Evolutionary conservation across 2,113 vertebrate species (phyloP), one percentile per base, ranked within the genome.

Genomic region (Vulpes ferrilata): DNA sequence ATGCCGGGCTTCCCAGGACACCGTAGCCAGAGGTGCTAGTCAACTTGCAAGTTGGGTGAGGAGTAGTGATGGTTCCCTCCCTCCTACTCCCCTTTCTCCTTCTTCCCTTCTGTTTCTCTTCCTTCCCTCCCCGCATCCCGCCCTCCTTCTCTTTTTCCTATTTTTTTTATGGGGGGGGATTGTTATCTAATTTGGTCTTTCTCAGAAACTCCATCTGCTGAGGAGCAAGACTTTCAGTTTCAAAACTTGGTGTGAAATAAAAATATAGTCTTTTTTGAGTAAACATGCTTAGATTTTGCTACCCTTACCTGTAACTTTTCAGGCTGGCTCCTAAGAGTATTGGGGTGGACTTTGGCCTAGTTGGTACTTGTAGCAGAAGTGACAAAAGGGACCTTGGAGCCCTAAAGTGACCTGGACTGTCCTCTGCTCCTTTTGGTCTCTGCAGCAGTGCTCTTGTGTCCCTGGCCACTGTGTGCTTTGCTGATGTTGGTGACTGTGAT

Each of bases 161-260:
- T 64, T n/a, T 69, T 64, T 25, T 2, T 11, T 69, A 35, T 35
- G 35, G 27, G 51, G 11, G 27, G 64, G 11, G 1, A 88, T 88
- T 32, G 55, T 60, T 51, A 81, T 74, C 76, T 79, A 88, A 80
- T 90, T 80, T 93, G 35, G 43, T 88, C 74, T 79, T 91, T 73
- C 82, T 88, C 87, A 80, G 91, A 59, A 85, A 48, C 64, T 35
- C 71, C 71, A 48, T 88, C 74, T 97, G 85, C 80, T 32, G 6
- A 71, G 67, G 35, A 95, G 35, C 85, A 79, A 65, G 86, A 25
- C 53, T 53, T 95, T 62, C 27, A 53, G 51, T 35, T 76, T 78
- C 74, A 88, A 74, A 78, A 30, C 65, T 38, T 38, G 60, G n/a
- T 51, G 73, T 90, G 82, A 85, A 64, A 25, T 62, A 23, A 67